These are phyloP conservation scores for Pipistrellus nathusii DNA, from an alignment of 2,797 vertebrate species.

Conservation along the genomic window DNA sequence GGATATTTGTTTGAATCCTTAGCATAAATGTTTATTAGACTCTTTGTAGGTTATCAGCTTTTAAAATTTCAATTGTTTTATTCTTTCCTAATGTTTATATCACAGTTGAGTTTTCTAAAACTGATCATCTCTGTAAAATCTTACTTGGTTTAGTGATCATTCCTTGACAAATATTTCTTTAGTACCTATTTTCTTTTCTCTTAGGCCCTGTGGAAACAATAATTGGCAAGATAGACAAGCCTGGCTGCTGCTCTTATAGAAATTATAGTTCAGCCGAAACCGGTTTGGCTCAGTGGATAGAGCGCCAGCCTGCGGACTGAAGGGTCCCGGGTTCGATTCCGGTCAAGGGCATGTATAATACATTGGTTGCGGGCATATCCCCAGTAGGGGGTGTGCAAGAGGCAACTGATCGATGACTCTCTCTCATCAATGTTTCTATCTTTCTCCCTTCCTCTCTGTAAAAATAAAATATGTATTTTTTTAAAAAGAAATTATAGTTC, in stretches of 20 bases:
- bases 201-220: neutral
- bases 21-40: neutral
- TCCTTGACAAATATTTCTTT: slow-evolving; percentile 11
- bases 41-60: neutral
- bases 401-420: no score
- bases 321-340: no score
- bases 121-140: neutral
- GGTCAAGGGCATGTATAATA: no score
- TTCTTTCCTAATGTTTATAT: neutral
- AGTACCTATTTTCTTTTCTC: neutral
- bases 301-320: no score
- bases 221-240: neutral
- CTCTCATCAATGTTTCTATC: no score
- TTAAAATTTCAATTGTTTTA: neutral
- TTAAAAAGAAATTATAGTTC: neutral
- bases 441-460: no score
- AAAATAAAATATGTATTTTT: no score
- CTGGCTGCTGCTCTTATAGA: neutral
- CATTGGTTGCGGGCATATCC: no score
- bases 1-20: slow-evolving; percentile 3
- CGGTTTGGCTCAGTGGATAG: neutral
- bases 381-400: no score
- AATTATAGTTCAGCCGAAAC: neutral
- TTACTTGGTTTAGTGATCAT: slow-evolving; percentile 13
- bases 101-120: neutral